Base-by-base conservation (phyloP, 2,888 invertebrate species). In the Andrena minutula region DNA sequence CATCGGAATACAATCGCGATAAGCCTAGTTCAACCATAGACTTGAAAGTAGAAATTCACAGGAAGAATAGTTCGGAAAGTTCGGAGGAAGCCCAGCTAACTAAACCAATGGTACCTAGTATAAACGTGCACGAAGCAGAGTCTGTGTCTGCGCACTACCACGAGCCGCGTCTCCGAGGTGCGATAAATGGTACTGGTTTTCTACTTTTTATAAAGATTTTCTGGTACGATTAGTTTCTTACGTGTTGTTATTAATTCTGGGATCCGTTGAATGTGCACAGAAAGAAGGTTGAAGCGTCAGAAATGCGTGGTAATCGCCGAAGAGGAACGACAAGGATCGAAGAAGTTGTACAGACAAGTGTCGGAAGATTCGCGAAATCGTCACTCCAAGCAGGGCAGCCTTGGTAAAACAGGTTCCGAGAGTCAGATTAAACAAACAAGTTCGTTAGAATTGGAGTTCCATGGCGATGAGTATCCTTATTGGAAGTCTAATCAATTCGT, bases 31-130 rank as follows among this genome's bases (percentile, higher is more conserved):
- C 94, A 51, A 94, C 93, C 41, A 93, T 94, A 96, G 98, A 98
- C 95, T 95, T 98, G 89, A 98, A 98, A 95, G 98, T 98, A 79
- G 98, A 98, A 94, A 98, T 98, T 73, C 98, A 98, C 94, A 96
- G 98, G 78, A 98, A 98, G 93, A 98, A 98, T 93, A 98, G 98
- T 91, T 98, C 98, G 0, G 98, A 97, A 94, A 98, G 98, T 84
- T 97, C 97, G 88, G 97, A 97, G 92, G 97, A 97, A 84, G 96
- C 96, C 85, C 89, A 93, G 76, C 84, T 92, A 47, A 89, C 88
- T 71, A 92, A 93, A 78, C 91, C 91, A 49, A 89, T 89, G 64
- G 89, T 90, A 61, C 89, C 91, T 28, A 90, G 83, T 73, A 86
- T 90, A 69, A 92, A 92, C 82, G 90, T 92, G 28, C 90, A 91